Percentiles rank a stretch among this genome's conserved stretches.
These are phyloP conservation scores for Eupristina koningsbergeri DNA, from an alignment of 1,140 invertebrate genomes.

Conservation along the genomic window DNA sequence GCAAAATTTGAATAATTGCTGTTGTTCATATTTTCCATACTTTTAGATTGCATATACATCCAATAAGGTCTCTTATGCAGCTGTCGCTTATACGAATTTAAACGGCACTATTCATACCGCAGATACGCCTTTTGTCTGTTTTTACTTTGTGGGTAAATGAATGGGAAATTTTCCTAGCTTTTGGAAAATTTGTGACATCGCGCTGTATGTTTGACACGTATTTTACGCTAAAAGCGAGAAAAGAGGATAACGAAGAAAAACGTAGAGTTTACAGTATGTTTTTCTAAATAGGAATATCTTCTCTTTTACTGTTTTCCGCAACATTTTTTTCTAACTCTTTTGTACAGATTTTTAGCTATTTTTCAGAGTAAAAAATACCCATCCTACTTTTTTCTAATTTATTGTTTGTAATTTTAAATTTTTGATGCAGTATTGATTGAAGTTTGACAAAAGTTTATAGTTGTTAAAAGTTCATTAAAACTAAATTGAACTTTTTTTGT, in stretches of 20 bases:
- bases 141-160: conserved; percentile 23
- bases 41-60: background rate
- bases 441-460: too few relatives aligned
- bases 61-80: background rate
- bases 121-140: conserved; percentile 34
- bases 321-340: background rate
- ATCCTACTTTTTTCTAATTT: too few relatives aligned
- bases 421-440: too few relatives aligned
- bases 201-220: conserved; percentile 12
- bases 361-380: background rate
- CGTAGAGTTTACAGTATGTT: background rate
- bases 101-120: conserved; percentile 19
- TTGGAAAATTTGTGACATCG: conserved; percentile 22
- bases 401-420: too few relatives aligned
- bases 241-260: conserved; percentile 18
- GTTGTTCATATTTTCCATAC: background rate
- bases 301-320: background rate
- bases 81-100: conserved; percentile 23
- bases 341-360: background rate
- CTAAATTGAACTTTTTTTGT: too few relatives aligned
- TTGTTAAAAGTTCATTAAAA: too few relatives aligned
- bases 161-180: conserved; percentile 7
- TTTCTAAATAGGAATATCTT: conserved; percentile 9
- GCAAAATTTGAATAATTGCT: background rate
- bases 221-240: conserved; percentile 22